Base-by-base conservation (phyloP, 2,888 invertebrate genomes). In the Drosophila atroscutellata region DNA sequence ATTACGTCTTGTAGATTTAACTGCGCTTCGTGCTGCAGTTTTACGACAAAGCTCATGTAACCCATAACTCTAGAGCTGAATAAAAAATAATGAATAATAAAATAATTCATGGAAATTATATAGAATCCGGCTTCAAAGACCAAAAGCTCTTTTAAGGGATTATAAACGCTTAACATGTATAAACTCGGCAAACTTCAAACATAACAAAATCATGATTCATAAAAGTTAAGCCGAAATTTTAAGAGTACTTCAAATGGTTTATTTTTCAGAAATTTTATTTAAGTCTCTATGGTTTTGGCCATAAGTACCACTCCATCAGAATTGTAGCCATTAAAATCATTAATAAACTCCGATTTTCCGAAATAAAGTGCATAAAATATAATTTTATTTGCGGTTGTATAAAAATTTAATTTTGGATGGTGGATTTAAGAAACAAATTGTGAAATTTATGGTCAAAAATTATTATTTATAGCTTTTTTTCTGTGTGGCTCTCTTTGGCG, bases 1-100 rank as follows among this genome's bases (percentile, higher is more conserved):
- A 20, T 15, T 11, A 42, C 2, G 11, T 32, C 6, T 24, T 1
- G 6, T 61, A 30, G 24, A 42, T 28, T 56, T 73, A 69, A 47
- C 45, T 58, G 54, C 57, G 18, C 36, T 61, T 55, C 45, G 55
- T 3, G 47, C 8, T 67, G 39, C 58, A 47, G 11, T 39, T 34
- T 20, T n/a, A 47, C 45, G 7, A 64, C 42, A 30, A 42, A 6
- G 37, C 50, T 37, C n/a, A 24, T 60, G 58, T 15, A 32, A n/a
- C 45, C 26, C 20, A 30, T 18, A n/a, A 8, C 4, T 36, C 39
- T 7, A 1, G 7, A 24, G 15, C 11, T n/a, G 2, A 37, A 37
- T 37, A 18, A 26, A 34, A 52, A 34, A 24, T 34, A 13, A 30
- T 55, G 32, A 32, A 28, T 34, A 56, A 18, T 18, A 52, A 34